phyloP scores from a whole-genome alignment of 2,113 vertebrate species.

The Ctenodactylus gundi region DNA sequence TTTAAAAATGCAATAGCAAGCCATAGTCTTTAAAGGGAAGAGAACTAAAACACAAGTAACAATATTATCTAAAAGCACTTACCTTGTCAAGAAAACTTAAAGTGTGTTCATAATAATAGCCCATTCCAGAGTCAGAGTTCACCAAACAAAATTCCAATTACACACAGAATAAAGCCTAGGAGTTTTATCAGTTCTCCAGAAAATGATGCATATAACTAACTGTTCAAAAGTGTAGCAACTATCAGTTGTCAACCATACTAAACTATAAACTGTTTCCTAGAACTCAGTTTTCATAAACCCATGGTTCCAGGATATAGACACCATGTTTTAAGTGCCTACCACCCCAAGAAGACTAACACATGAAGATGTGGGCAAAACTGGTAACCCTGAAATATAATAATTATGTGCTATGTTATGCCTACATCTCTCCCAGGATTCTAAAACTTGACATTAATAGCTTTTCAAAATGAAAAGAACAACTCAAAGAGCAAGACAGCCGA shows the following conservation, averaged over 20 bases:
- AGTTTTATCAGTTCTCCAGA: conserved; percentile 40
- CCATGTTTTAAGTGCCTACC: not conserved
- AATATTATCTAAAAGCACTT: not conserved
- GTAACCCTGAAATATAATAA: not conserved
- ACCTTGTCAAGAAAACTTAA: conserved; percentile 23
- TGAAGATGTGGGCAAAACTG: not conserved
- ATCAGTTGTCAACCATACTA: not conserved
- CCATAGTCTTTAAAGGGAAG: not conserved
- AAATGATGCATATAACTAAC: conserved; percentile 23
- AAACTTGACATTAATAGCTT: conserved; percentile 71
- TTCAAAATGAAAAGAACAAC: conserved; percentile 74
- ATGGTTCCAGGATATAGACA: not conserved
- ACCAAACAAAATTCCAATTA: not conserved
- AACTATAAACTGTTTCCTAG: not conserved
- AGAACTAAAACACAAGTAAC: conserved; percentile 19
- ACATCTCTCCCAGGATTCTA: conserved; percentile 50
- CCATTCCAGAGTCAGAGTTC: not conserved
- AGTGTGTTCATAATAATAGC: not conserved
- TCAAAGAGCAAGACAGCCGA: conserved; percentile 64
- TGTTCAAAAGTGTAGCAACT: too few relatives aligned
- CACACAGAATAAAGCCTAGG: not conserved
- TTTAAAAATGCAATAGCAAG: not conserved
- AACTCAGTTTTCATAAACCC: conserved; percentile 4
- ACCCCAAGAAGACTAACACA: not conserved
- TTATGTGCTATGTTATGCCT: not conserved